Conservation (phyloP, 2,113 vertebrate species). For the Tupaia chinensis region DNA sequence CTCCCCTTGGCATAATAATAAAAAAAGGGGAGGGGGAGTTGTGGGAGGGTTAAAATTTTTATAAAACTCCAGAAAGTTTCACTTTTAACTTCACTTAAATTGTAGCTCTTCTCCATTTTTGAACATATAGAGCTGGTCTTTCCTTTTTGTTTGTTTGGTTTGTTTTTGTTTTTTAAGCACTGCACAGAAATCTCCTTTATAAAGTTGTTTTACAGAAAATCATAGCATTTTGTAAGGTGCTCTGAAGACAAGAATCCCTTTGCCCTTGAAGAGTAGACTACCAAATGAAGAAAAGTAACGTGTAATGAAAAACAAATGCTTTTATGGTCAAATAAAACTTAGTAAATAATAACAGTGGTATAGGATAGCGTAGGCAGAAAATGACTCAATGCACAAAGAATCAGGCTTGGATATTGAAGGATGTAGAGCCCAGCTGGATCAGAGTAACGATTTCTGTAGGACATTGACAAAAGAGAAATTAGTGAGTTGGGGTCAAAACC, state of each 20-base stretch:
- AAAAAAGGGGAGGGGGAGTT: too few relatives aligned
- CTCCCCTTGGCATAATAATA: too few relatives aligned
- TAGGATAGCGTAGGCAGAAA: neutral
- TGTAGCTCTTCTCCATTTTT: neutral
- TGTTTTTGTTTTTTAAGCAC: neutral
- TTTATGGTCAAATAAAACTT: slow-evolving; percentile 1
- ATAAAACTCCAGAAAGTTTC: neutral
- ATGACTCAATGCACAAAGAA: neutral
- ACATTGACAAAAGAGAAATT: neutral
- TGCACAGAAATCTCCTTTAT: neutral
- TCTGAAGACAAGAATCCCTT: neutral
- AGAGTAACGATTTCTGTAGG: neutral
- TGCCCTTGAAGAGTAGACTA: neutral
- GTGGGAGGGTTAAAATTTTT: too few relatives aligned
- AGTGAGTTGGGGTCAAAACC: neutral
- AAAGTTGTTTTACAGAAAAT: neutral
- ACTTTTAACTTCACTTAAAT: slow-evolving; percentile 43
- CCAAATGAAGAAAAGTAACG: neutral
- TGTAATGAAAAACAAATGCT: neutral
- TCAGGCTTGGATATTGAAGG: neutral
- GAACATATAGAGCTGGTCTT: neutral
- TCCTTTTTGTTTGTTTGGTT: neutral
- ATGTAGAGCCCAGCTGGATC: neutral
- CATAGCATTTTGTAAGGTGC: neutral
- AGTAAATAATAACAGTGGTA: neutral